Conservation (phyloP, 2,113 vertebrate genomes). For the Elachura formosa region DNA sequence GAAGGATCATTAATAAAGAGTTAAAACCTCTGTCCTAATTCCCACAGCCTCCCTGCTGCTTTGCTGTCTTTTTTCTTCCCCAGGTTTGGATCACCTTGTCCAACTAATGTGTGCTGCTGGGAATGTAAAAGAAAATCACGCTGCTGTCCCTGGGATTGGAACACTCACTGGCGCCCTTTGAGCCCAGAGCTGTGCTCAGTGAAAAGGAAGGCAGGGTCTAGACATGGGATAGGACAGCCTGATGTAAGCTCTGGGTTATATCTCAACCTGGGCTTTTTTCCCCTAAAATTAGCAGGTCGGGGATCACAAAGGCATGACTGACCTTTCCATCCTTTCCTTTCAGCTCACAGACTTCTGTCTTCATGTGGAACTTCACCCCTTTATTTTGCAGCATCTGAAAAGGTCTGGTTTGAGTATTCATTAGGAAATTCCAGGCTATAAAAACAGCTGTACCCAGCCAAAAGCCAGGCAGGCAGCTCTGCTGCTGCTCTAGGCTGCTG, state of each 20-base stretch:
- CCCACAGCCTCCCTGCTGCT: conserved; percentile 18
- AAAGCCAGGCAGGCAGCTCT: neutral
- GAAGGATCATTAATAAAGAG: neutral
- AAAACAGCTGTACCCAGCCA: conserved; percentile 1
- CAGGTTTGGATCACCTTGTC: conserved; percentile 19
- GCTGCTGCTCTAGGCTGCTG: neutral
- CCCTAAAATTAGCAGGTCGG: neutral
- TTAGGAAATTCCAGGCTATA: conserved; percentile 32
- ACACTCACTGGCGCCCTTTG: neutral
- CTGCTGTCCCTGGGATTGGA: neutral
- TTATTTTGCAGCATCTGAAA: conserved; percentile 81
- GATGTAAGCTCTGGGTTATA: neutral
- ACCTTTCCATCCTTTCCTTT: conserved; percentile 79
- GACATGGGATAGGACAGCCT: neutral
- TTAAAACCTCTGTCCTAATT: conserved; percentile 23
- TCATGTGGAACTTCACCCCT: conserved; percentile 82
- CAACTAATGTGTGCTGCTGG: neutral
- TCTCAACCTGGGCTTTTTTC: neutral
- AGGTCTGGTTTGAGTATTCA: neutral
- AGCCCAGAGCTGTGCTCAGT: neutral
- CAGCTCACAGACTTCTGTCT: conserved; percentile 71
- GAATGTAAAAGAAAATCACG: neutral
- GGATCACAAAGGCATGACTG: neutral
- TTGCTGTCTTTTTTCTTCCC: neutral
- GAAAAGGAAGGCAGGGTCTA: neutral